Conservation (phyloP, 2,797 vertebrate genomes). For the Lagocephalus sceleratus region DNA sequence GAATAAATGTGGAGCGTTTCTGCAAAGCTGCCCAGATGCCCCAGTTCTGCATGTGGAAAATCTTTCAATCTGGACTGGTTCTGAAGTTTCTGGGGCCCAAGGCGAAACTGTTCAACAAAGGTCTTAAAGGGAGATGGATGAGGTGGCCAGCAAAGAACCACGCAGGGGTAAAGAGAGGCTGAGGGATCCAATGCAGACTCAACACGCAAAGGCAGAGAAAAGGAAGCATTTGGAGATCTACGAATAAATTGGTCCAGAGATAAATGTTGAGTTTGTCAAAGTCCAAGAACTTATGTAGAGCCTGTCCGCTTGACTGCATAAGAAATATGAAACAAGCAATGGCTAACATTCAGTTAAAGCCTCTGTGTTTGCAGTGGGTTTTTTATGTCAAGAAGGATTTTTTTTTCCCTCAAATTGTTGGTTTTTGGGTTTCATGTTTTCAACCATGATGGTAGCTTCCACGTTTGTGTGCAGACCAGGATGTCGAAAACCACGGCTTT, state of each 20-base stretch:
- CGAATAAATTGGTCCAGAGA: constrained; percentile 17
- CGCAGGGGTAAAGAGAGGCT: constrained; percentile 14
- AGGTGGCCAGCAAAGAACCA: constrained; percentile 15
- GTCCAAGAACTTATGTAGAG: not conserved
- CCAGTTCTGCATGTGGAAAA: constrained; percentile 62
- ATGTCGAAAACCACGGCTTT: no score
- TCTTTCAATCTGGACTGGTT: constrained; percentile 48
- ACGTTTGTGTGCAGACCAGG: no score
- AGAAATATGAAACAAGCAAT: not conserved
- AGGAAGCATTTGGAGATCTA: constrained; percentile 17
- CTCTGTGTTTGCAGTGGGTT: not conserved
- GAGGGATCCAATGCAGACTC: constrained; percentile 13
- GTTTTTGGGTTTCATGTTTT: not conserved
- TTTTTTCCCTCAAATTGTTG: constrained; percentile 1
- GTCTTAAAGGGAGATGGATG: constrained; percentile 36
- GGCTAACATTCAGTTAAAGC: not conserved
- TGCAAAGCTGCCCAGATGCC: constrained; percentile 55
- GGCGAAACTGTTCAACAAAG: constrained; percentile 37
- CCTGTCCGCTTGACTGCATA: not conserved
- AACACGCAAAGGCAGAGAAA: constrained; percentile 25
- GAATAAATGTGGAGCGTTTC: constrained; percentile 57
- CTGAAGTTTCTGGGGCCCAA: constrained; percentile 41
- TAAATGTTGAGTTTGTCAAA: constrained; percentile 11
- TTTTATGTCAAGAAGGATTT: not conserved
- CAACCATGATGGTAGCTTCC: not conserved